Conservation (phyloP, 1,140 invertebrate species). For the Lethrus apterus region DNA sequence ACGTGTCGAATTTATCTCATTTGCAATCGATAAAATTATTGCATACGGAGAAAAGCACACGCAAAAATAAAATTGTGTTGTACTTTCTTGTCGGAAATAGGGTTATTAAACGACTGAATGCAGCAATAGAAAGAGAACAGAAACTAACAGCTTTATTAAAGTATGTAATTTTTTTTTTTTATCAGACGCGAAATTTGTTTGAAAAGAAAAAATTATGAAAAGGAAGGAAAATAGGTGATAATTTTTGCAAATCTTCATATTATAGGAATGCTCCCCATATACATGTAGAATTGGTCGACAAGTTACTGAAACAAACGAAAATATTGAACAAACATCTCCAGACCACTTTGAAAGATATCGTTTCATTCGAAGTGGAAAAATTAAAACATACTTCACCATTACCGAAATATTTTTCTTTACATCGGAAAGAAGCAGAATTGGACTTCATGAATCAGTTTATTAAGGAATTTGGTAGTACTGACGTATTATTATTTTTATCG, state of each 20-base stretch:
- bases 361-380: constrained; percentile 53
- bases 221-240: constrained; percentile 7
- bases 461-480: constrained; percentile 52
- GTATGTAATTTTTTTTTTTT: constrained; percentile 42
- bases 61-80: constrained; percentile 57
- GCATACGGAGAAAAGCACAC: constrained; percentile 62
- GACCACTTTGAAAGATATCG: constrained; percentile 57
- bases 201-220: neutral
- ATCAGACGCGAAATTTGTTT: neutral
- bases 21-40: constrained; percentile 72
- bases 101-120: constrained; percentile 51
- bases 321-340: constrained; percentile 53
- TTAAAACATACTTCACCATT: constrained; percentile 46
- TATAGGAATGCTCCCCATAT: constrained; percentile 57
- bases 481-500: constrained; percentile 56
- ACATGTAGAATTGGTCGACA: constrained; percentile 63
- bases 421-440: constrained; percentile 64
- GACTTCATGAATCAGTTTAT: constrained; percentile 64
- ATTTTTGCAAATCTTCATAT: constrained; percentile 26
- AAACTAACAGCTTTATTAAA: constrained; percentile 59
- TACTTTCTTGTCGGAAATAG: constrained; percentile 66
- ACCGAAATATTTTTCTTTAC: constrained; percentile 52
- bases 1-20: constrained; percentile 69
- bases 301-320: constrained; percentile 62
- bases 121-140: constrained; percentile 57